These are phyloP conservation scores for Noctua comes DNA, from an alignment of 2,888 invertebrate species.

Conservation along the genomic window DNA sequence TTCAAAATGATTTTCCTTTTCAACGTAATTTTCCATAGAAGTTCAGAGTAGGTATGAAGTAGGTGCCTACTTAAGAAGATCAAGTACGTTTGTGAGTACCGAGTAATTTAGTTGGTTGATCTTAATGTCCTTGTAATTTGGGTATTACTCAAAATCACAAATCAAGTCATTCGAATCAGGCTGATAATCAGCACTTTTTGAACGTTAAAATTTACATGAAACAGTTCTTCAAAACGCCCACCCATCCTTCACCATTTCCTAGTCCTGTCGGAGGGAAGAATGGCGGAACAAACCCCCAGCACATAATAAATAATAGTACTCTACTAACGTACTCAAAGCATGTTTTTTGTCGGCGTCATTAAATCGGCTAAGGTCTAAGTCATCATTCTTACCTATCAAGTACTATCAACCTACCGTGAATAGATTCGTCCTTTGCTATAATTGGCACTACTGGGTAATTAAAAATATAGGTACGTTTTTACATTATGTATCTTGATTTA, in stretches of 20 bases:
- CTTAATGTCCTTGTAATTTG: not conserved
- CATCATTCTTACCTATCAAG: constrained; percentile 31
- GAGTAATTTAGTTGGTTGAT: not conserved
- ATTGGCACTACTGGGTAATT: constrained; percentile 35
- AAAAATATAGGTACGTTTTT: constrained; percentile 24
- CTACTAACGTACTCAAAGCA: not conserved
- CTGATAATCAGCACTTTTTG: not conserved
- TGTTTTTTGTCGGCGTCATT: not conserved
- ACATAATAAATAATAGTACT: not conserved
- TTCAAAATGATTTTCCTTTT: not conserved
- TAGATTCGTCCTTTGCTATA: constrained; percentile 47
- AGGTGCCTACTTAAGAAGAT: not conserved
- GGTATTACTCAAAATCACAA: not conserved
- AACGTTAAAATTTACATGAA: not conserved
- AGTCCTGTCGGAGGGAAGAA: not conserved
- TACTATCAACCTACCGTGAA: constrained; percentile 28
- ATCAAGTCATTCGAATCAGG: not conserved
- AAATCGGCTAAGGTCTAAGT: constrained; percentile 10
- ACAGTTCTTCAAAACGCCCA: not conserved
- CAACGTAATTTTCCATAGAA: constrained; percentile 3
- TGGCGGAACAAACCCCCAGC: not conserved
- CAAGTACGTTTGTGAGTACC: not conserved
- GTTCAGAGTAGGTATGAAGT: not conserved
- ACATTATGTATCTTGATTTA: not conserved
- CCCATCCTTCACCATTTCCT: not conserved